Conservation (phyloP, 2,113 vertebrate genomes). For the Ranitomeya imitator region DNA sequence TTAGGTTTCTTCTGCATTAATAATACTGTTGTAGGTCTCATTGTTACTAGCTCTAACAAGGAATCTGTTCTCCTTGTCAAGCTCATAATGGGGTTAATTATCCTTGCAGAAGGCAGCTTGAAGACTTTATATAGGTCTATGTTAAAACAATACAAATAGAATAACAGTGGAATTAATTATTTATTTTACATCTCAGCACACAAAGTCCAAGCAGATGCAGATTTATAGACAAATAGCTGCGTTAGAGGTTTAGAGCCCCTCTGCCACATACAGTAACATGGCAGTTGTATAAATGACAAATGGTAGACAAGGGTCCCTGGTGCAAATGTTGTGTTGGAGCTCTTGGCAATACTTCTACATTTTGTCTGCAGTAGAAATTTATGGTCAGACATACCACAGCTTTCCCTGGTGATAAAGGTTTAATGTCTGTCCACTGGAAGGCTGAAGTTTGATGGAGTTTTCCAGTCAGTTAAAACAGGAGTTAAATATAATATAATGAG, state of each 20-base stretch:
- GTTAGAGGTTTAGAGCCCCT: too few relatives aligned
- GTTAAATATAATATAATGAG: too few relatives aligned
- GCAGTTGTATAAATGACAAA: neutral
- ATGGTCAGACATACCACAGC: neutral
- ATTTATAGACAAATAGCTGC: too few relatives aligned
- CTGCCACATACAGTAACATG: neutral
- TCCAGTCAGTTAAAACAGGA: neutral
- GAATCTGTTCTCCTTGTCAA: neutral
- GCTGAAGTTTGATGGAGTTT: neutral
- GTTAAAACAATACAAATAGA: too few relatives aligned
- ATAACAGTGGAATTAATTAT: too few relatives aligned
- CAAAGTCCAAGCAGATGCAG: too few relatives aligned
- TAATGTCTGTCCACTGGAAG: neutral
- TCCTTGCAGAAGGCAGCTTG: neutral
- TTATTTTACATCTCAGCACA: too few relatives aligned
- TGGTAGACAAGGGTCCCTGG: neutral
- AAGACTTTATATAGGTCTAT: neutral
- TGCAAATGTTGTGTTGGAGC: too few relatives aligned
- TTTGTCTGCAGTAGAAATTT: neutral
- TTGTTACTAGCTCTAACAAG: neutral
- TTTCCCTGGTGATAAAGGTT: neutral
- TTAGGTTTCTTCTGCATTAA: too few relatives aligned
- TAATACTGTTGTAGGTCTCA: neutral
- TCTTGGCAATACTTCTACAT: neutral
- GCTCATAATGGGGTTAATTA: neutral